Percentiles rank a stretch among this genome's conserved stretches.
These are phyloP conservation scores for Hoplodrina ambigua DNA, from an alignment of 2,888 invertebrate species.

Conservation along the genomic window DNA sequence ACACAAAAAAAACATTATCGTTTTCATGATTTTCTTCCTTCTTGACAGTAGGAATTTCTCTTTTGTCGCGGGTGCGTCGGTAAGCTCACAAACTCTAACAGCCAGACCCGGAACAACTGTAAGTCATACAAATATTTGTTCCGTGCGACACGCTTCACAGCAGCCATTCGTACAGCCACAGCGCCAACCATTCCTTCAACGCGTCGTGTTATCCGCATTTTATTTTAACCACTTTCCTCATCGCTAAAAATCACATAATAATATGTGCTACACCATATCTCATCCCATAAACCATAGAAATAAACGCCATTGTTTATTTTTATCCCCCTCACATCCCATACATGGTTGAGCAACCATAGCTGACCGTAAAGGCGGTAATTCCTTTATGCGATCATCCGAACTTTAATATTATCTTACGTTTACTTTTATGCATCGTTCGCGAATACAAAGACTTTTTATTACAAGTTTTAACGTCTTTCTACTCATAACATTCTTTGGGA, in stretches of 20 bases:
- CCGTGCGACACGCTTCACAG: no score
- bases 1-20: no score
- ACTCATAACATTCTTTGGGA: constrained; percentile 48
- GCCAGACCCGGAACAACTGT: no score
- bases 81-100: no score
- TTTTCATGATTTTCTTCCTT: no score
- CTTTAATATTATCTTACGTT: constrained; percentile 62
- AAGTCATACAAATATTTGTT: no score
- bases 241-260: background rate
- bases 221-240: background rate
- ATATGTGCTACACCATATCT: constrained; percentile 3
- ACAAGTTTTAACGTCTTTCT: constrained; percentile 43
- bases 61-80: no score
- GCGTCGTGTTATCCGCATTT: no score
- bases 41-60: no score
- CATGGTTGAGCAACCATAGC: constrained; percentile 27
- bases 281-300: constrained; percentile 28
- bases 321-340: constrained; percentile 35
- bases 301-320: constrained; percentile 53
- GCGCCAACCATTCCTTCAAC: no score
- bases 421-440: constrained; percentile 62
- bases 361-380: constrained; percentile 53
- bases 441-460: constrained; percentile 63
- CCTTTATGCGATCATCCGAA: constrained; percentile 57
- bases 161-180: no score